Evolutionary conservation across 2,888 invertebrate genomes (phyloP), one percentile per base, ranked within the genome.

Genomic region (Trichogramma evanescens): DNA sequence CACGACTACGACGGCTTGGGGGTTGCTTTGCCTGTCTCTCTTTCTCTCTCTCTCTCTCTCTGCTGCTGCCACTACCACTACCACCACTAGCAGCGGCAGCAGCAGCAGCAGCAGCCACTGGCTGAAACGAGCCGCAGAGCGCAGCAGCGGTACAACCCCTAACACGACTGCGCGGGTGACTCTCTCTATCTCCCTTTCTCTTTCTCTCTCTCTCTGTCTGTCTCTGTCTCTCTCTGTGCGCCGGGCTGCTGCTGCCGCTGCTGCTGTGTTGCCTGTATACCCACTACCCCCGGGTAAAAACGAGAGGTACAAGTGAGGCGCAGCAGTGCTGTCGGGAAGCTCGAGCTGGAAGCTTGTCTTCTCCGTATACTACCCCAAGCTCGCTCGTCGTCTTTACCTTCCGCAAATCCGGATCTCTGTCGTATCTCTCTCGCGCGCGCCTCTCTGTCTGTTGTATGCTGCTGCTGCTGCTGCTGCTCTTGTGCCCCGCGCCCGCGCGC

Each of bases 251-350:
- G 40, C 55, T 55, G n/a, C 43, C n/a, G n/a, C 48, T 26, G 26
- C 26, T 26, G 26, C 2, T 26, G 40, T 9, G 7, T 26, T 26
- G 26, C 26, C 26, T 26, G 26, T 26, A 26, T 26, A 26, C 26
- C 26, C 26, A 26, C n/a, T 54, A 39, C 38, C 10, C 50, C 43
- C 56, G 56, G 59, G 44, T 39, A 39, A 39, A 48, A 45, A 59
- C 59, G 58, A 54, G 54, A 61, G 61, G 59, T 51, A 58, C 61
- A 50, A 26, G 26, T 26, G 26, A 26, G 26, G 26, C 26, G 26
- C 26, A 26, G 78, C 74, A 75, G 74, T 75, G 75, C 74, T 72
- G 74, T 75, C 75, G 75, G 73, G 71, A 74, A 73, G 72, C 75
- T 75, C 74, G 73, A 71, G 70, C 71, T 71, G 67, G 72, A 67